Conservation (phyloP, 2,888 invertebrate genomes). For the Belgica antarctica region DNA sequence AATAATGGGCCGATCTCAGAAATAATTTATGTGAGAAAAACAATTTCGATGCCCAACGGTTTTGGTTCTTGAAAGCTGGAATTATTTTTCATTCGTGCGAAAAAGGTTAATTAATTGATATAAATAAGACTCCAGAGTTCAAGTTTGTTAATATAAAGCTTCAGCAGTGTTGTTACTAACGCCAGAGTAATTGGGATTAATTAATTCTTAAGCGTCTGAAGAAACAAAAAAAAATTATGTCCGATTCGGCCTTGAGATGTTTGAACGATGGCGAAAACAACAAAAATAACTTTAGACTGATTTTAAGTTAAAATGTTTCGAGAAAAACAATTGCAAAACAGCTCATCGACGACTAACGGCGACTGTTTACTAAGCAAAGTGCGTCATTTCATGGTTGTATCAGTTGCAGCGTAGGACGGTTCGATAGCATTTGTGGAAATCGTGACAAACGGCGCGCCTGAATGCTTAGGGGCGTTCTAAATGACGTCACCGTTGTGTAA, state of each 20-base stretch:
- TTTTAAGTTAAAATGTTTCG: too few species aligned
- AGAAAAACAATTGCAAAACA: too few species aligned
- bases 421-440: too few species aligned
- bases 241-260: neutral
- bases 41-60: neutral
- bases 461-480: too few species aligned
- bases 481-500: too few species aligned
- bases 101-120: slow-evolving; percentile 4
- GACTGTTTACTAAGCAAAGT: too few species aligned
- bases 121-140: slow-evolving; percentile 11
- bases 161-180: neutral
- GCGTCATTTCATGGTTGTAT: too few species aligned
- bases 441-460: too few species aligned
- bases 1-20: neutral
- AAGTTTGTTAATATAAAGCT: neutral
- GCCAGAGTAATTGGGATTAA: slow-evolving; percentile 1
- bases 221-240: too few species aligned
- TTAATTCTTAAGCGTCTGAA: neutral
- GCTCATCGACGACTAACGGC: too few species aligned
- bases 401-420: too few species aligned
- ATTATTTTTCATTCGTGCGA: neutral
- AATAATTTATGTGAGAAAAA: slow-evolving; percentile 3
- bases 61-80: neutral
- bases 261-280: neutral
- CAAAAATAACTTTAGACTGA: neutral